Evolutionary conservation across 1,140 invertebrate species (phyloP).

Genomic region (Phymastichus coffea): DNA sequence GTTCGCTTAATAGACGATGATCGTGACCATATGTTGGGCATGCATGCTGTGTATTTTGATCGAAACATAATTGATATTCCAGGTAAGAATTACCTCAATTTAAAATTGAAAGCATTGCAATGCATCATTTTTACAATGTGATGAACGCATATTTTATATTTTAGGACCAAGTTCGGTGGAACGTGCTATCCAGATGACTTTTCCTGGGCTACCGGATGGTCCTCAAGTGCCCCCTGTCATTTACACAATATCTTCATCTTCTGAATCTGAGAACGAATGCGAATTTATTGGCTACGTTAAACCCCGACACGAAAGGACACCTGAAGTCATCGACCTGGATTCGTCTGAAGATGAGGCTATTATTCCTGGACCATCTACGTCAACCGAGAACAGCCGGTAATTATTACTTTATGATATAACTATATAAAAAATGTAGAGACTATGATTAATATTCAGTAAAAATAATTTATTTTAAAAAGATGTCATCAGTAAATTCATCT

Average conservation of each 20-base stretch:
- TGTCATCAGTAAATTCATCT: too few relatives aligned
- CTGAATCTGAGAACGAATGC: slow-evolving; percentile 40
- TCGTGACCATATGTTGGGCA: too few relatives aligned
- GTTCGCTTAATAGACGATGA: slow-evolving; percentile 40
- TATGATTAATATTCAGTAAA: not conserved
- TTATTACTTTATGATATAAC: too few relatives aligned
- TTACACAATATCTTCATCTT: slow-evolving; percentile 32
- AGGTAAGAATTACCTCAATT: slow-evolving; percentile 32
- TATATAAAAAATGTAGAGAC: too few relatives aligned
- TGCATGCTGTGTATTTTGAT: too few relatives aligned
- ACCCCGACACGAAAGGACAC: slow-evolving; percentile 57
- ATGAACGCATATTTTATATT: slow-evolving; percentile 11
- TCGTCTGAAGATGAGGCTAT: slow-evolving; percentile 46
- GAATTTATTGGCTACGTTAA: slow-evolving; percentile 58
- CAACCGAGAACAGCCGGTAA: slow-evolving; percentile 11
- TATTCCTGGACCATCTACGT: not conserved
- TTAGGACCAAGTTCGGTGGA: slow-evolving; percentile 42
- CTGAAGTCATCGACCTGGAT: slow-evolving; percentile 55
- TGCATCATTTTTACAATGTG: not conserved
- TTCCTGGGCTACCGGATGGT: not conserved
- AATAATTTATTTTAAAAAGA: not conserved
- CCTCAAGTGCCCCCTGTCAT: slow-evolving; percentile 9
- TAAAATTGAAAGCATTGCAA: too few relatives aligned
- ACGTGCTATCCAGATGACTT: slow-evolving; percentile 32
- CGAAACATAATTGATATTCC: slow-evolving; percentile 37